Base-by-base conservation (phyloP, 2,113 vertebrate genomes). In the Poeciliopsis turrubarensis region DNA sequence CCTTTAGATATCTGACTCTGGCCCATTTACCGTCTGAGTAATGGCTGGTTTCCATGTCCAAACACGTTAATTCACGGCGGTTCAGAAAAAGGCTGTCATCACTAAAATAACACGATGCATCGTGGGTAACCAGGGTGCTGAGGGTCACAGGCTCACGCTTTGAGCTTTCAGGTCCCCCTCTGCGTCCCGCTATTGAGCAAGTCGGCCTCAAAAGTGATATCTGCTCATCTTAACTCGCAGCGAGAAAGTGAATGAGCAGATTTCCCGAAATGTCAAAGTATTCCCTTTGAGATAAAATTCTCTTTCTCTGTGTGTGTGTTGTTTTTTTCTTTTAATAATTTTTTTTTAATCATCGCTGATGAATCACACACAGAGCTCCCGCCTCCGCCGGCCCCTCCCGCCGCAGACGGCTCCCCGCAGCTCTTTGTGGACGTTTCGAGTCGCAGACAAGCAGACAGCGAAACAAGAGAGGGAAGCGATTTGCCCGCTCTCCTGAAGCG, bases 371-470 rank as follows among this genome's bases (percentile, higher is more conserved):
- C 87, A 98, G 97, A 96, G 17, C 92, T 97, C 70, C 97, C 97
- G 0, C 96, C 97, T 1, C 96, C 96, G 0, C 97, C 96, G 0
- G 85, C 95, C 88, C 96, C 96, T 0, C 96, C 96, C 0, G 93
- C 95, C 0, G 85, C 92, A 7, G 94, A 96, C 31, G 90, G 88
- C 73, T 76, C 89, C 1, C 72, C 83, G 29, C 92, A 93, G 75
- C 91, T 89, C 65, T 83, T 92, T 87, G 86, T 89, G 13, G 77
- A 87, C 4, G 89, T 87, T 65, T 60, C 92, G 75, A 91, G 90
- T 17, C 92, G 88, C 79, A 89, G 92, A 73, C 77, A 78, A 77
- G 88, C 92, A 14, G 95, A 95, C 74, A 76, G 64, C 61, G 92
- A 95, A n/a, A 65, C 64, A 81, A 92, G 87, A 80, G 88, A 90